Conservation (phyloP, 2,797 vertebrate genomes). For the Lates japonicus region DNA sequence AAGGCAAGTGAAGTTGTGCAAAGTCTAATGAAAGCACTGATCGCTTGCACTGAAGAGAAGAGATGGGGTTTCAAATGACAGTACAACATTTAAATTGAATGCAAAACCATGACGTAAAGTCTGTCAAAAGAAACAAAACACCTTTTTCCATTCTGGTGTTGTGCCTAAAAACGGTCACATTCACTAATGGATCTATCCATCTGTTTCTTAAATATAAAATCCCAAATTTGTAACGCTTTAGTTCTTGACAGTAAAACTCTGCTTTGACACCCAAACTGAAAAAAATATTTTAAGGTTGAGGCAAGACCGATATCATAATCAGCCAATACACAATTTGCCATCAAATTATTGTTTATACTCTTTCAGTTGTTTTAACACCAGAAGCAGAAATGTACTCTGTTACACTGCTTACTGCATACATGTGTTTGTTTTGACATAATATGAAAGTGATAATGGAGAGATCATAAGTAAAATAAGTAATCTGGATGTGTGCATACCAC, state of each 20-base stretch:
- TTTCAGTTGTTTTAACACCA: neutral
- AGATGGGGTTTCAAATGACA: constrained; percentile 28
- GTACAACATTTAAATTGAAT: constrained; percentile 35
- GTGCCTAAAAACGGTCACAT: no score
- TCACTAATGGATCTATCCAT: no score
- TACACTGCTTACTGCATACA: neutral
- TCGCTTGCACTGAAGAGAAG: neutral
- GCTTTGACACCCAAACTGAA: no score
- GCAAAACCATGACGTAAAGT: constrained; percentile 33
- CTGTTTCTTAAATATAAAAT: neutral
- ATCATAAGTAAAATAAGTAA: no score
- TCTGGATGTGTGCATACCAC: no score
- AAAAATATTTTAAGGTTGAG: neutral
- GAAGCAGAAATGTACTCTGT: neutral
- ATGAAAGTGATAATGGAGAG: neutral
- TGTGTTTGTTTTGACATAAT: neutral
- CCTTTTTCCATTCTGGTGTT: neutral
- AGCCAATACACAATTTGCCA: neutral
- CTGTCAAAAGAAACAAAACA: constrained; percentile 7
- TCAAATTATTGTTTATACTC: neutral
- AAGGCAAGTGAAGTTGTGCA: neutral
- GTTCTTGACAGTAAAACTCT: neutral
- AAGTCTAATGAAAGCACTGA: neutral
- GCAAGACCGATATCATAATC: neutral
- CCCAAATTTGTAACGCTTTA: neutral